Evolutionary conservation across 2,888 invertebrate species (phyloP).

Genomic region (Himalopsyche tibetana): DNA sequence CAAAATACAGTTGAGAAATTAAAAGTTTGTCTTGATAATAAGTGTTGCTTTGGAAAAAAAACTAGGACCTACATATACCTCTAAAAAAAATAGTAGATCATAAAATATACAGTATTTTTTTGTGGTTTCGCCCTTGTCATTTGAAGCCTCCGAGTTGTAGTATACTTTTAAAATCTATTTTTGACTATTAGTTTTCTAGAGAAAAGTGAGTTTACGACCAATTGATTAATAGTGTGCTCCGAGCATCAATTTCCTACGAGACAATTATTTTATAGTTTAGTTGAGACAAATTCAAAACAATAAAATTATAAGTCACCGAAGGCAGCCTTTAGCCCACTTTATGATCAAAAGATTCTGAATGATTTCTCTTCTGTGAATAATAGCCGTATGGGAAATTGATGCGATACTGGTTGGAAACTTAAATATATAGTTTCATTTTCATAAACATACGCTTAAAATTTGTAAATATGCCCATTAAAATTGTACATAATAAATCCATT

Average conservation of each 20-base stretch:
- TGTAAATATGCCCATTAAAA: too few species aligned
- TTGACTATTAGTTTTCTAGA: too few species aligned
- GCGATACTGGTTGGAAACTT: conserved; percentile 34
- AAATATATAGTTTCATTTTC: conserved; percentile 39
- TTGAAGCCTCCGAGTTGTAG: too few species aligned
- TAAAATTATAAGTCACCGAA: conserved; percentile 26
- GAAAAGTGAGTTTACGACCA: background rate
- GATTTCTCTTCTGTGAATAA: conserved; percentile 28
- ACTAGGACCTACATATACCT: too few species aligned
- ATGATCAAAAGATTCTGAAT: conserved; percentile 7
- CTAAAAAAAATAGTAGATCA: too few species aligned
- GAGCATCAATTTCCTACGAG: background rate
- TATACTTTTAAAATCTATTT: too few species aligned
- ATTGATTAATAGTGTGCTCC: background rate
- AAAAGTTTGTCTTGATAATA: too few species aligned
- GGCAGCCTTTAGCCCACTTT: conserved; percentile 35
- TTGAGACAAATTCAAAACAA: conserved; percentile 34
- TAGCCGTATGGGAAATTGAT: conserved; percentile 1
- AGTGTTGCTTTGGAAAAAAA: too few species aligned
- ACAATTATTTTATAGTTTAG: background rate
- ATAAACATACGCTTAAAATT: background rate
- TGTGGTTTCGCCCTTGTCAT: too few species aligned
- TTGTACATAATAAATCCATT: too few species aligned
- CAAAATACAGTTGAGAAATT: too few species aligned
- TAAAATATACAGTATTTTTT: too few species aligned